Percentiles rank a stretch among this genome's conserved stretches.
Conservation (phyloP, 2,888 invertebrate genomes). For the Drosophila austrosaltans region DNA sequence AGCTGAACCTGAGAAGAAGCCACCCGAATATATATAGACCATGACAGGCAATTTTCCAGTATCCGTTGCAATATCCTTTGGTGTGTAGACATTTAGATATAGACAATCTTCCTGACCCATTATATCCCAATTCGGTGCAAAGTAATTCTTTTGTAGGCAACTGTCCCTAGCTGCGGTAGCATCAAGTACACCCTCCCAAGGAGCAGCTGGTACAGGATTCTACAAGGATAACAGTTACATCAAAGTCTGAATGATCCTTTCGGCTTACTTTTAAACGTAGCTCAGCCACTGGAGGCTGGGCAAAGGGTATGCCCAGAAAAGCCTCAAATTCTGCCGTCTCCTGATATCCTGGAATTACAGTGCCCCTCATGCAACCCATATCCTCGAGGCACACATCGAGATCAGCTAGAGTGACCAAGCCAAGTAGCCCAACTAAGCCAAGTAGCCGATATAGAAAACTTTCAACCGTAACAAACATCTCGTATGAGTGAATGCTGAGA, state of each 20-base stretch:
- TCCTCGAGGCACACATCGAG: constrained; percentile 70
- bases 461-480: background rate
- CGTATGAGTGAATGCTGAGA: background rate
- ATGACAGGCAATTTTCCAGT: constrained; percentile 81
- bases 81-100: constrained; percentile 84
- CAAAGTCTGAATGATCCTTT: background rate
- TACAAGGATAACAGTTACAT: constrained; percentile 32
- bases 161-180: constrained; percentile 79
- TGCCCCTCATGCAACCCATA: constrained; percentile 76
- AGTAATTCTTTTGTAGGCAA: constrained; percentile 84
- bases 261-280: constrained; percentile 75
- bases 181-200: constrained; percentile 69
- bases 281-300: constrained; percentile 77
- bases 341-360: constrained; percentile 68
- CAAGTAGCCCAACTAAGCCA: background rate
- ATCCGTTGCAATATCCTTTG: constrained; percentile 43
- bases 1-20: constrained; percentile 83
- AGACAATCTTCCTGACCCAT: constrained; percentile 85
- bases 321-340: constrained; percentile 70
- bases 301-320: constrained; percentile 82
- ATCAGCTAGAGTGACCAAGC: constrained; percentile 21
- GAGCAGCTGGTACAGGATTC: constrained; percentile 73
- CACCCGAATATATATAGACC: constrained; percentile 84
- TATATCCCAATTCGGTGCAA: constrained; percentile 63
- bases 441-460: background rate